Percentiles rank a stretch among this genome's conserved stretches.
These are phyloP conservation scores for Aricia agestis DNA, from an alignment of 1,140 invertebrate genomes.

Conservation along the genomic window DNA sequence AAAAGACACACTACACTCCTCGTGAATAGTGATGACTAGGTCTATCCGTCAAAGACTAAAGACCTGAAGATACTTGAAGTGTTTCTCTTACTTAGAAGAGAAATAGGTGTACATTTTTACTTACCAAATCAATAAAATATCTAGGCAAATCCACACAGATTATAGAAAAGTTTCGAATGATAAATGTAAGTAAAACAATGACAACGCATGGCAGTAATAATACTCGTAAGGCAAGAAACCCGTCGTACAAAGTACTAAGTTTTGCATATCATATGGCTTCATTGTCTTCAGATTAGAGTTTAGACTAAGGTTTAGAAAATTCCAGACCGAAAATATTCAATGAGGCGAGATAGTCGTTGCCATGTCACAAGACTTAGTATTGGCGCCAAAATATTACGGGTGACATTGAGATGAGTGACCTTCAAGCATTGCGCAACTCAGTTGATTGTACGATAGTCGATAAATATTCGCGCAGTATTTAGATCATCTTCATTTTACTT, in stretches of 20 bases:
- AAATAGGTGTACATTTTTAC: no score
- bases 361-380: constrained; percentile 17
- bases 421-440: constrained; percentile 39
- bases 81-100: no score
- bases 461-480: neutral
- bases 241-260: neutral
- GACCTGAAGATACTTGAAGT: no score
- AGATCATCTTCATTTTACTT: neutral
- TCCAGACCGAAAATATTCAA: neutral
- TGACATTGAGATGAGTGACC: constrained; percentile 43
- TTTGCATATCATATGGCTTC: neutral
- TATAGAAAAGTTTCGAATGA: neutral
- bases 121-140: no score
- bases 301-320: neutral
- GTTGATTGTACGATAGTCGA: neutral
- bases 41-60: no score
- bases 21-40: no score
- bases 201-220: neutral
- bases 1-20: no score
- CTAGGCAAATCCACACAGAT: neutral
- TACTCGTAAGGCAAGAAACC: neutral
- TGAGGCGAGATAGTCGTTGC: neutral
- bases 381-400: constrained; percentile 36
- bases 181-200: neutral
- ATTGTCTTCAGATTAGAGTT: neutral